Percentiles rank a stretch among this genome's conserved stretches.
Evolutionary conservation across 2,888 invertebrate genomes (phyloP).

Genomic region (Leptinotarsa peninsularis): DNA sequence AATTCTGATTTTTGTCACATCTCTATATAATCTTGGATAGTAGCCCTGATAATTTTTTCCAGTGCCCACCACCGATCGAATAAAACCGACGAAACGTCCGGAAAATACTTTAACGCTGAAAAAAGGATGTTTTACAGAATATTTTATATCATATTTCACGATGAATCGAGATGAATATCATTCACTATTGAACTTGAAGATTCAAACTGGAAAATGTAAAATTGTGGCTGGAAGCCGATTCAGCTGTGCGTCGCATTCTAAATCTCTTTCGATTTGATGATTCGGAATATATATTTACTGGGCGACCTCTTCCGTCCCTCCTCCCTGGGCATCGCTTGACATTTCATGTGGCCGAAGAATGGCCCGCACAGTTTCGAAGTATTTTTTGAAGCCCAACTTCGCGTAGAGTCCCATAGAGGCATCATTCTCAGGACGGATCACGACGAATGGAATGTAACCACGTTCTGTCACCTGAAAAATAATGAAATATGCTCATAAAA

Average conservation of each 20-base stretch:
- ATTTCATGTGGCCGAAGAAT: constrained; percentile 74
- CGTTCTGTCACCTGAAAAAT: constrained; percentile 57
- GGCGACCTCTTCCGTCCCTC: constrained; percentile 42
- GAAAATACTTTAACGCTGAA: background rate
- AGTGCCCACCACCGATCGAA: too few relatives aligned
- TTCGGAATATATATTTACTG: constrained; percentile 14
- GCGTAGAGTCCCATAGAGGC: constrained; percentile 86
- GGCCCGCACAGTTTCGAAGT: constrained; percentile 84
- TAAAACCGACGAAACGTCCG: too few relatives aligned
- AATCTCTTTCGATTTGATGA: constrained; percentile 16
- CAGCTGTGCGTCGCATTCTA: constrained; percentile 42
- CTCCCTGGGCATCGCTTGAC: constrained; percentile 56
- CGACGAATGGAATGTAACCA: constrained; percentile 86
- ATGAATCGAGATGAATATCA: constrained; percentile 1
- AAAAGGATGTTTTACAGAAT: background rate
- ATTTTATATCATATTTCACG: constrained; percentile 29
- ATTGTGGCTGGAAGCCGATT: constrained; percentile 38
- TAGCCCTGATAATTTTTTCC: too few relatives aligned
- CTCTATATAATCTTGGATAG: too few relatives aligned
- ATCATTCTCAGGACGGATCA: constrained; percentile 88
- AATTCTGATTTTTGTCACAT: too few relatives aligned
- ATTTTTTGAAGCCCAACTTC: constrained; percentile 84
- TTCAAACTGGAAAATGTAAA: constrained; percentile 28
- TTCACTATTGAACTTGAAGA: constrained; percentile 14
- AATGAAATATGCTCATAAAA: background rate